Conservation (phyloP, 2,888 invertebrate genomes). For the Tipula unca region DNA sequence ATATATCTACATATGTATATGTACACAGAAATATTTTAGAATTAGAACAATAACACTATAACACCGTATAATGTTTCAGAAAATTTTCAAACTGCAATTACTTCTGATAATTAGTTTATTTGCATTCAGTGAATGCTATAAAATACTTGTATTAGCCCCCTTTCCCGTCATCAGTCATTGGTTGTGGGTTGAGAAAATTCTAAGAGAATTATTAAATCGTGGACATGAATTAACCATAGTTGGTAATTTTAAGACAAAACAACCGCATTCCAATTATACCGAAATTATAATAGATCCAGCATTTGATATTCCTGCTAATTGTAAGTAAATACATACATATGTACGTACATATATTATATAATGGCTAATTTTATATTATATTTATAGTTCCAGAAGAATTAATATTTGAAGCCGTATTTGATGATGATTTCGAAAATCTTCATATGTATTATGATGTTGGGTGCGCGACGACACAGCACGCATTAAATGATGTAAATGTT, state of each 20-base stretch:
- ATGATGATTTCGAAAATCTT: not conserved
- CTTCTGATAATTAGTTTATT: not conserved
- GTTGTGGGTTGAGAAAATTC: conserved; percentile 41
- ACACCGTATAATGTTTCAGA: not conserved
- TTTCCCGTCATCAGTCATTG: conserved; percentile 42
- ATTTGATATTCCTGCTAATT: conserved; percentile 36
- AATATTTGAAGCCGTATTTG: not conserved
- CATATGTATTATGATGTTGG: conserved; percentile 15
- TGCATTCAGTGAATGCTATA: conserved; percentile 25
- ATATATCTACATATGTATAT: too few relatives aligned
- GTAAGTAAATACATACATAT: conserved; percentile 29
- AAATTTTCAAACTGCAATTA: conserved; percentile 23
- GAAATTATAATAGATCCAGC: conserved; percentile 37
- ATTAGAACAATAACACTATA: too few relatives aligned
- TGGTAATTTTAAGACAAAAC: conserved; percentile 21
- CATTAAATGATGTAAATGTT: conserved; percentile 27
- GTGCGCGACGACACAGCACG: not conserved
- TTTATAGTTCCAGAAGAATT: conserved; percentile 9
- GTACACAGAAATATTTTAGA: too few relatives aligned
- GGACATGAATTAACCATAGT: conserved; percentile 43
- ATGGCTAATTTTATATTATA: not conserved
- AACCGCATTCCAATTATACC: conserved; percentile 32
- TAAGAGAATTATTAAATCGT: conserved; percentile 34
- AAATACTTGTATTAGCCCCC: conserved; percentile 39
- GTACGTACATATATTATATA: too few relatives aligned